Conservation (phyloP, 2,888 invertebrate species). For the Palloptera scutellata region DNA sequence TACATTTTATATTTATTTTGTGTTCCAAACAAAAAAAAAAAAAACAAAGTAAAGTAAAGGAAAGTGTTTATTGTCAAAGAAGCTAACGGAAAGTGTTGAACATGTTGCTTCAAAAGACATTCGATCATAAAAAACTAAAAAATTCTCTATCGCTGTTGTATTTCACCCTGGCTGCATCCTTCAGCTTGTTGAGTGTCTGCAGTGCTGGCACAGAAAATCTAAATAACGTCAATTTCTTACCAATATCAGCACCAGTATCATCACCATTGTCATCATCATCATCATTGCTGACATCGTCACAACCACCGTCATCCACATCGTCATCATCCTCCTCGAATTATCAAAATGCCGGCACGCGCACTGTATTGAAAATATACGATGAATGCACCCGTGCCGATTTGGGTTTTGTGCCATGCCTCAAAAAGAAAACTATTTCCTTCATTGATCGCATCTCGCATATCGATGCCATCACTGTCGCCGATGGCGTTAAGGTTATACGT, state of each 20-base stretch:
- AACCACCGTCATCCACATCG: not conserved
- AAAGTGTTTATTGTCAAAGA: constrained; percentile 21
- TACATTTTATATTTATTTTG: no score
- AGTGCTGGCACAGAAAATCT: constrained; percentile 57
- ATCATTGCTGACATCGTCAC: constrained; percentile 9
- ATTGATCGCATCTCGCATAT: constrained; percentile 79
- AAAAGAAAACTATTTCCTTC: constrained; percentile 82
- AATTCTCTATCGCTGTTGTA: constrained; percentile 27
- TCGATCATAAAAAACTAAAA: constrained; percentile 34
- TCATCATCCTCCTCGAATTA: constrained; percentile 51
- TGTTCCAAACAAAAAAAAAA: not conserved
- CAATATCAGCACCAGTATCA: not conserved
- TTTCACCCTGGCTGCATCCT: constrained; percentile 33
- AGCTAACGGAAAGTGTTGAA: constrained; percentile 17
- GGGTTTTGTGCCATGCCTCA: constrained; percentile 77
- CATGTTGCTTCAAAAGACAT: constrained; percentile 47
- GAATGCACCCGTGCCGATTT: constrained; percentile 76
- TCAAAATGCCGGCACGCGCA: constrained; percentile 71
- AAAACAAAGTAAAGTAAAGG: constrained; percentile 8
- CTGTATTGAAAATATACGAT: constrained; percentile 77
- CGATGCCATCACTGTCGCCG: constrained; percentile 71
- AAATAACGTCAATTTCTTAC: constrained; percentile 32
- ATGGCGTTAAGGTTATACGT: constrained; percentile 75
- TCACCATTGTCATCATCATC: constrained; percentile 12
- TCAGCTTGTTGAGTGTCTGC: constrained; percentile 41